Conservation (phyloP, 1,140 invertebrate genomes). For the Reticulitermes speratus region DNA sequence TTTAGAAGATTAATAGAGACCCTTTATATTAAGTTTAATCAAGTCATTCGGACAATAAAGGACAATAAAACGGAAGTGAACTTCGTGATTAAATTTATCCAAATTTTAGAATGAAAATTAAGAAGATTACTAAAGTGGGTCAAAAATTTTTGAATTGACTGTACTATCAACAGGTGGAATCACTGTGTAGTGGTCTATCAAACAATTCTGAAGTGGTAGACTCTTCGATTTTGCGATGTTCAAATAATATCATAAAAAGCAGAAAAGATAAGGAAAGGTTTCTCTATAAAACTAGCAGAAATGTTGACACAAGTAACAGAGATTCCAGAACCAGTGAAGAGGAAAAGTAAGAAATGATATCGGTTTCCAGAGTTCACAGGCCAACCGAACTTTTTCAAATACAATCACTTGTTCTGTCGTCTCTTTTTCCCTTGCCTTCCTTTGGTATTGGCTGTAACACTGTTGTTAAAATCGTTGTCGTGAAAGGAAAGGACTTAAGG, state of each 20-base stretch:
- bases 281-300: background rate
- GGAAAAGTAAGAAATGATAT: background rate
- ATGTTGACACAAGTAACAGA: background rate
- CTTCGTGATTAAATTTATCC: too few relatives aligned
- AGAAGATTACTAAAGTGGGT: too few relatives aligned
- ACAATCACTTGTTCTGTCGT: slow-evolving; percentile 3
- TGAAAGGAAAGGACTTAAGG: slow-evolving; percentile 3
- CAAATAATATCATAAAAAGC: slow-evolving; percentile 14
- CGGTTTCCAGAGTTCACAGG: background rate
- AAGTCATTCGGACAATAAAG: too few relatives aligned
- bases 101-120: too few relatives aligned
- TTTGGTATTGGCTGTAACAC: background rate
- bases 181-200: slow-evolving; percentile 14
- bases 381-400: background rate
- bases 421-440: background rate
- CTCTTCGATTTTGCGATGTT: slow-evolving; percentile 11
- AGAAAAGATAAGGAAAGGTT: background rate
- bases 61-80: too few relatives aligned
- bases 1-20: too few relatives aligned
- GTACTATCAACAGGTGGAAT: slow-evolving; percentile 14
- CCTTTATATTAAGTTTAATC: too few relatives aligned
- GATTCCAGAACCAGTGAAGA: background rate
- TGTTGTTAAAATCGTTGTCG: background rate
- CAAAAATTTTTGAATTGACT: background rate
- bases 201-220: background rate